Percentiles rank a stretch among this genome's conserved stretches.
These are phyloP conservation scores for Aplochiton taeniatus DNA, from an alignment of 2,797 vertebrate species.

Conservation along the genomic window DNA sequence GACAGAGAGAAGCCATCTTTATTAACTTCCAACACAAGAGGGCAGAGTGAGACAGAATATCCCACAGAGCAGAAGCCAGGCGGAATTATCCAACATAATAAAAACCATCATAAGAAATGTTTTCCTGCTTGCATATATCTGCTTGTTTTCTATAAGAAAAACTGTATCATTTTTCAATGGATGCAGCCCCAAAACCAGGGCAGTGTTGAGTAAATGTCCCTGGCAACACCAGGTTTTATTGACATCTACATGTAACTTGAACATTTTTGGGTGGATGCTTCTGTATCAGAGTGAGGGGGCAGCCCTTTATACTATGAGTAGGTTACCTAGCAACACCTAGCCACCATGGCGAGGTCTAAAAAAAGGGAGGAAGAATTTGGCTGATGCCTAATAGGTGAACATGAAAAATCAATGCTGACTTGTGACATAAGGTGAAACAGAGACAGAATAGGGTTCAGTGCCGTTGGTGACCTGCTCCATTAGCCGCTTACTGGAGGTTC, in stretches of 20 bases:
- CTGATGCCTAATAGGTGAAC: constrained; percentile 1
- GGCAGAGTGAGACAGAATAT: constrained; percentile 47
- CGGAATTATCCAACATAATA: too few species aligned
- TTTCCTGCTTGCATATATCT: too few species aligned
- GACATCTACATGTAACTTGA: too few species aligned
- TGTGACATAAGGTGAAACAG: constrained; percentile 2
- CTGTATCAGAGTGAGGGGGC: constrained; percentile 16
- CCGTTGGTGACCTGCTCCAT: neutral
- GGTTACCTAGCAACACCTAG: constrained; percentile 40
- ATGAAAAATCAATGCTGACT: constrained; percentile 15
- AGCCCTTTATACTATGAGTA: constrained; percentile 17
- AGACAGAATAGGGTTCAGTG: neutral
- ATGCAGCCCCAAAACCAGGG: too few species aligned
- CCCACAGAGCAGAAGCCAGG: too few species aligned
- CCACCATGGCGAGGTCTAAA: constrained; percentile 11
- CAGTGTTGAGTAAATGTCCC: too few species aligned
- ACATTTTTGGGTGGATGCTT: too few species aligned
- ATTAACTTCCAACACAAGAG: constrained; percentile 56
- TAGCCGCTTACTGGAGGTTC: neutral
- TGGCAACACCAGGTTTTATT: too few species aligned
- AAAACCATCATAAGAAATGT: too few species aligned
- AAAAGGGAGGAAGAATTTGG: neutral
- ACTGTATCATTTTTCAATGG: too few species aligned
- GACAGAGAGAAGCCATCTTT: constrained; percentile 5
- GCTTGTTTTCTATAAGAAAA: too few species aligned